Percentiles rank a stretch among this genome's conserved stretches.
Conservation (phyloP, 1,140 invertebrate species). For the Dolichoris vasculosae region DNA sequence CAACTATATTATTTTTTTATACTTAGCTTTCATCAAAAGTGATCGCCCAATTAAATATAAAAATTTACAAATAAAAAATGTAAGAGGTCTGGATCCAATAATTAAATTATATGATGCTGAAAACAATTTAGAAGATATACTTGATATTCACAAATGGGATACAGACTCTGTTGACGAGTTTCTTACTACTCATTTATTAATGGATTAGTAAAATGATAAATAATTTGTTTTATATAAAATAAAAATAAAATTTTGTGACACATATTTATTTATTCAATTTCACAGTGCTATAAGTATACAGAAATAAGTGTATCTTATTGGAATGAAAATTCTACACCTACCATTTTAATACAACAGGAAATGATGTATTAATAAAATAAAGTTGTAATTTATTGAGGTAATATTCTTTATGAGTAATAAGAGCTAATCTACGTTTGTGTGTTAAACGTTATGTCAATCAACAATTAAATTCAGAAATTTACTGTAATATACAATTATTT, state of each 20-base stretch:
- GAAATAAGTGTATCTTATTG: conserved; percentile 54
- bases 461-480: conserved; percentile 23
- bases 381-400: conserved; percentile 9
- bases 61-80: conserved; percentile 91
- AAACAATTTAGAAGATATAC: conserved; percentile 86
- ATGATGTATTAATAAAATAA: conserved; percentile 34
- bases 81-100: conserved; percentile 92
- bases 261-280: conserved; percentile 54
- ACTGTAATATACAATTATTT: conserved; percentile 37
- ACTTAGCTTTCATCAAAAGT: conserved; percentile 90
- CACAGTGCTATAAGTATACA: conserved; percentile 48
- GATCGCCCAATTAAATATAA: conserved; percentile 89
- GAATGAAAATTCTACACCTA: conserved; percentile 58
- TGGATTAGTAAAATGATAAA: conserved; percentile 62
- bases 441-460: conserved; percentile 3
- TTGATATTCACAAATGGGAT: conserved; percentile 98
- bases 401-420: background rate
- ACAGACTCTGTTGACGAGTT: conserved; percentile 97
- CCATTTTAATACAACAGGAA: conserved; percentile 27
- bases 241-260: conserved; percentile 47
- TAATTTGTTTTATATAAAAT: conserved; percentile 26
- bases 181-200: conserved; percentile 86
- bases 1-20: conserved; percentile 40
- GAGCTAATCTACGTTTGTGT: background rate
- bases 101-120: conserved; percentile 91